Conservation (phyloP, 1,140 invertebrate species). For the Lanistes nyassanus region DNA sequence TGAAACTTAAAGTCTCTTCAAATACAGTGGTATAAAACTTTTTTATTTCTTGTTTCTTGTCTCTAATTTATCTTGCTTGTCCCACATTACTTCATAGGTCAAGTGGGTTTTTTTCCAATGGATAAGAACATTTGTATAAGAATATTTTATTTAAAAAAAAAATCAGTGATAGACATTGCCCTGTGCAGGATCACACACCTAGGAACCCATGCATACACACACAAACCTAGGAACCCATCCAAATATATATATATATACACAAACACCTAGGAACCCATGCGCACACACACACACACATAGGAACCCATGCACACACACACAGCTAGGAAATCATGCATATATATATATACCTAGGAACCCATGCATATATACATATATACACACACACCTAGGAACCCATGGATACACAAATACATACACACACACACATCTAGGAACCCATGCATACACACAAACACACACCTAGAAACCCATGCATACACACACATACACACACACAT, state of each 20-base stretch:
- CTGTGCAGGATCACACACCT: background rate
- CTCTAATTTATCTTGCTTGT: too few relatives aligned
- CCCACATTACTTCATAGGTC: too few relatives aligned
- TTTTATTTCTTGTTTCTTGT: too few relatives aligned
- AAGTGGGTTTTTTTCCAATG: too few relatives aligned
- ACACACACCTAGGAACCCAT: background rate
- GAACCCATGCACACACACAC: background rate
- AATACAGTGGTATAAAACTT: too few relatives aligned
- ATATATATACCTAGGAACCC: background rate
- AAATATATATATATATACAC: too few relatives aligned
- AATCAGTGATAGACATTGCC: background rate
- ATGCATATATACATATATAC: too few relatives aligned
- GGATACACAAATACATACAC: slow-evolving; percentile 7
- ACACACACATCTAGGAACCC: background rate
- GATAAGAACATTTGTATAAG: too few relatives aligned
- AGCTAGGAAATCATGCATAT: background rate
- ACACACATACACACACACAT: too few relatives aligned
- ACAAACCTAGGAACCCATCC: background rate
- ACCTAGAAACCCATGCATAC: background rate
- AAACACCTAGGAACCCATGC: background rate
- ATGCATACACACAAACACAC: background rate
- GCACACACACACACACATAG: slow-evolving; percentile 6
- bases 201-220: background rate
- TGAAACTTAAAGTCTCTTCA: too few relatives aligned
- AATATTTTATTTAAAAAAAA: too few relatives aligned